A percentile compares a stretch with the other conserved stretches of the same genome.
Conservation (phyloP, 2,797 vertebrate species). For the Remorina albescens region DNA sequence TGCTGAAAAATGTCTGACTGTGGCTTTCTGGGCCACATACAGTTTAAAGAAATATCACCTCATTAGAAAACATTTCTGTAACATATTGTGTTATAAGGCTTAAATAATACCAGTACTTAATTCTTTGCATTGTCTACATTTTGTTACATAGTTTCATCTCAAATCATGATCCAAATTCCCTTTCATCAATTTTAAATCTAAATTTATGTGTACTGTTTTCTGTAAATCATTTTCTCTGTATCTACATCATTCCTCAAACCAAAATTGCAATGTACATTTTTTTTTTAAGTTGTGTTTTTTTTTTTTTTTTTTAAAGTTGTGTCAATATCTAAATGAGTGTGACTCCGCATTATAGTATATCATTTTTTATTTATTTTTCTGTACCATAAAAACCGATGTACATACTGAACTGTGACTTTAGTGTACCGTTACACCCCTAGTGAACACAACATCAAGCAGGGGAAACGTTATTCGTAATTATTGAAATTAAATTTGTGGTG, state of each 20-base stretch:
- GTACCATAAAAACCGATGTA: too few species aligned
- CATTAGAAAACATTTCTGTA: conserved; percentile 6
- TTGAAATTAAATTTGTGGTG: too few species aligned
- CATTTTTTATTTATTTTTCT: too few species aligned
- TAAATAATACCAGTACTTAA: not conserved
- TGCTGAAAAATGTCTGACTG: too few species aligned
- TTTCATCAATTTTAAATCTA: not conserved
- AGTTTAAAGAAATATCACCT: too few species aligned
- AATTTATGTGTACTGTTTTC: not conserved
- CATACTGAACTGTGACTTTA: too few species aligned
- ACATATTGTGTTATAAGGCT: not conserved
- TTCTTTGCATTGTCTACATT: not conserved
- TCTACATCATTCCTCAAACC: not conserved
- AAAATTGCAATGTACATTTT: not conserved
- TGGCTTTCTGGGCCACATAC: too few species aligned
- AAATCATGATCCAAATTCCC: not conserved
- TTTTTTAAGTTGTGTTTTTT: not conserved
- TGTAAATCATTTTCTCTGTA: conserved; percentile 4
- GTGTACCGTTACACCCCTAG: too few species aligned
- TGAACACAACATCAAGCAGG: too few species aligned
- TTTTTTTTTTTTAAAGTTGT: not conserved
- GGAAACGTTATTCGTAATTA: too few species aligned
- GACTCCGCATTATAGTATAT: not conserved
- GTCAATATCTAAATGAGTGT: not conserved
- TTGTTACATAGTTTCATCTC: not conserved